Evolutionary conservation across 1,140 invertebrate species (phyloP), one percentile per base, ranked within the genome.

Genomic region (Drosophila novamexicana): DNA sequence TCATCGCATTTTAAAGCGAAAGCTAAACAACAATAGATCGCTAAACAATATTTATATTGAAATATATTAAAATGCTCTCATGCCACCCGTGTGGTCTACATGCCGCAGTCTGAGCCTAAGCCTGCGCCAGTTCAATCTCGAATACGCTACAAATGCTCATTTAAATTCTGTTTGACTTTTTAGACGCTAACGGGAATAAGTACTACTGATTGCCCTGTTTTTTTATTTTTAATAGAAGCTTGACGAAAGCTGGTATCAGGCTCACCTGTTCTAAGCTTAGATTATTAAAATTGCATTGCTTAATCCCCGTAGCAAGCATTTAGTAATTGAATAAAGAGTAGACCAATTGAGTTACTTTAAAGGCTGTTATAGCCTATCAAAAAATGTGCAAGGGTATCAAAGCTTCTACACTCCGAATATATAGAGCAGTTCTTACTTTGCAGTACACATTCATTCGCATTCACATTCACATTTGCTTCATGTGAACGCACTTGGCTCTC

Each of bases 11-110:
- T 59, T 62, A 53, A 50, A 84, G 79, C 83, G 63, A 88, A 79
- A 88, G 82, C 75, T 47, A 66, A 45, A 70, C 69, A 81, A 88
- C 83, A 89, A 88, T 89, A 72, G 83, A 71, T 58, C 36, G 69
- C 66, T 88, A 77, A 88, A 89, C 83, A 82, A 79, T 76, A 72
- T 88, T 88, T 86, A 86, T 79, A 76, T 65, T 47, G 58, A 73
- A 68, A 79, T 79, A 75, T 62, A 63, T 62, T 65, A 70, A 70
- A 70, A 63, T 44, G 44, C 66, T 70, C 45, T 75, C 53, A 63
- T 39, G 73, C 68, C 22, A 65, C 22, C 40, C 44, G 68, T 71
- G 73, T 75, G 67, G 73, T 70, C 72, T 47, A 29, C 22, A 29
- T 12, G 29, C 29, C 50, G 18, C 14, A 8, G 1, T 29, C 22